These are phyloP conservation scores for Abrostola tripartita DNA, from an alignment of 2,888 invertebrate species.

Conservation along the genomic window DNA sequence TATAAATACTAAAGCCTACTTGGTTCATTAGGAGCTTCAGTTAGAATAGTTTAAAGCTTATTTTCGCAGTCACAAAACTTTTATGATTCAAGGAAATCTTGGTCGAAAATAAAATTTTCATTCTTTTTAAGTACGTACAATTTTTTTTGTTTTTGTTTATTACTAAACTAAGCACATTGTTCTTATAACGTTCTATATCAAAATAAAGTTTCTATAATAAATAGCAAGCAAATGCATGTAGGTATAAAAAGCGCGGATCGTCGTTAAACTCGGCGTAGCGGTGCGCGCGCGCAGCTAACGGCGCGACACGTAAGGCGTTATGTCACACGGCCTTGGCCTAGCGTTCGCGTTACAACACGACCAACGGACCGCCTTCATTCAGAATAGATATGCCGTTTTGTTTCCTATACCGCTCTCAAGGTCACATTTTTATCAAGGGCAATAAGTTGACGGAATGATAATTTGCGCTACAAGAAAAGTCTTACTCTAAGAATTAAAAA, in stretches of 20 bases:
- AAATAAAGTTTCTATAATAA: neutral
- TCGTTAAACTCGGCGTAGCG: constrained; percentile 54
- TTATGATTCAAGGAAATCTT: too few species aligned
- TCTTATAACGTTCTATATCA: neutral
- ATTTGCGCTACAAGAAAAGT: constrained; percentile 11
- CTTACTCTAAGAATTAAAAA: neutral
- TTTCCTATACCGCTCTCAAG: constrained; percentile 55
- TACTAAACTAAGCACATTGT: neutral
- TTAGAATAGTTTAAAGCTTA: too few species aligned
- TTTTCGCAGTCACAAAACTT: too few species aligned
- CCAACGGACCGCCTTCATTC: constrained; percentile 65
- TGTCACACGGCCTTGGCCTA: constrained; percentile 85
- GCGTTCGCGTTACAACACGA: constrained; percentile 71
- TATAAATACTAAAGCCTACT: constrained; percentile 13
- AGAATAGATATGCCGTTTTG: constrained; percentile 62
- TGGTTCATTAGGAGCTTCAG: too few species aligned
- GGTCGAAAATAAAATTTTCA: too few species aligned
- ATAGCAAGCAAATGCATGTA: constrained; percentile 23
- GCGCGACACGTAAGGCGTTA: constrained; percentile 66
- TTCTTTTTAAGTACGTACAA: too few species aligned
- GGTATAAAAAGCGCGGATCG: constrained; percentile 52
- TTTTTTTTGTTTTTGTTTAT: too few species aligned
- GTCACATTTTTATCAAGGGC: constrained; percentile 48
- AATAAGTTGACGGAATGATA: constrained; percentile 13
- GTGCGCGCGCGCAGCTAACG: constrained; percentile 56